phyloP scores from a whole-genome alignment of 2,797 vertebrate genomes.

The Catostomus latipinnis region DNA sequence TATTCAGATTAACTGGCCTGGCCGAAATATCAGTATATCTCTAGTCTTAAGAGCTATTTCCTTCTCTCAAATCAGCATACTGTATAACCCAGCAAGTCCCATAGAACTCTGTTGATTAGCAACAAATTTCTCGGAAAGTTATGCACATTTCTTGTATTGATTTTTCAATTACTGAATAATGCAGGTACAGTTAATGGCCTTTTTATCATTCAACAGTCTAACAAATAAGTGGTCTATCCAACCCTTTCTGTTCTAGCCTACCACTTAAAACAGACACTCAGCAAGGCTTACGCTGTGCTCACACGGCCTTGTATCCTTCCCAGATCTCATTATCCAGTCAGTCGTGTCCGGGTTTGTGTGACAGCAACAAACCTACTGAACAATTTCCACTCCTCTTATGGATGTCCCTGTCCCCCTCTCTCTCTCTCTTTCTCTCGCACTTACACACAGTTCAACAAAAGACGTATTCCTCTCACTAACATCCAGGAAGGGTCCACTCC shows the following conservation, averaged over 20 bases:
- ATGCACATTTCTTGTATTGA: no score
- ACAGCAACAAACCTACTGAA: conserved; percentile 69
- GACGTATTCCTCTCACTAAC: conserved; percentile 52
- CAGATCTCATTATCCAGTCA: conserved; percentile 77
- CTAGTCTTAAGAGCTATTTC: no score
- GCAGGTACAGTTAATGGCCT: no score
- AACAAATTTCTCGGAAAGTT: no score
- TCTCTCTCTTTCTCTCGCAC: conserved; percentile 42
- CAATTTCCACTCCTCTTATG: conserved; percentile 85
- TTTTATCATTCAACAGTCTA: conserved; percentile 18
- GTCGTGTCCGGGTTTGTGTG: conserved; percentile 72
- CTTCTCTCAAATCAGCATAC: no score
- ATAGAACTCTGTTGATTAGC: no score
- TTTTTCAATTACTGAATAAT: no score
- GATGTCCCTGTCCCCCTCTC: conserved; percentile 64
- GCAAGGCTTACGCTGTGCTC: conserved; percentile 63
- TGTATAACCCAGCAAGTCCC: no score
- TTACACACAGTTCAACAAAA: conserved; percentile 41
- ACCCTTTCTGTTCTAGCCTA: conserved; percentile 52
- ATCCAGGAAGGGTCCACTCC: conserved; percentile 47
- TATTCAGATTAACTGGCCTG: no score
- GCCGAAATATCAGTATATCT: no score
- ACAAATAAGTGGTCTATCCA: not conserved
- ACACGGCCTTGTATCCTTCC: conserved; percentile 60
- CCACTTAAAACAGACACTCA: conserved; percentile 39